A percentile compares a stretch with the other conserved stretches of the same genome.
These are phyloP conservation scores for Dipodomys merriami DNA, from an alignment of 2,113 vertebrate species.

Conservation along the genomic window DNA sequence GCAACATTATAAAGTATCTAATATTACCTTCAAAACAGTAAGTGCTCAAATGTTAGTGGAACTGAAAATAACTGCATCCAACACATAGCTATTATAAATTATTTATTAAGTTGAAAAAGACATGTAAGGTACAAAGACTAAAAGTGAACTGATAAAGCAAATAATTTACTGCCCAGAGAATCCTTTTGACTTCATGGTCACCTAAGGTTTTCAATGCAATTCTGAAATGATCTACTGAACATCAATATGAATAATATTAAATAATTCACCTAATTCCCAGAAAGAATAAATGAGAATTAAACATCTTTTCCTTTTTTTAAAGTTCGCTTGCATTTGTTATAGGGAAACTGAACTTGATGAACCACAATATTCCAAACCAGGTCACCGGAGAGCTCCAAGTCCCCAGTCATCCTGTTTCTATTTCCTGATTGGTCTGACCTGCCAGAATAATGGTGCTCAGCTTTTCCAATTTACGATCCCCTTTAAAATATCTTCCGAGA, in stretches of 20 bases:
- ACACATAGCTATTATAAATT: constrained; percentile 40
- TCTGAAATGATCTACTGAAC: neutral
- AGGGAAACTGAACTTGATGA: constrained; percentile 68
- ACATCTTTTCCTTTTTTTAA: constrained; percentile 36
- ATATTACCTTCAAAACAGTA: neutral
- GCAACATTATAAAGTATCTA: neutral
- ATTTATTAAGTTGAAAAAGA: neutral
- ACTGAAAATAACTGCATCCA: constrained; percentile 51
- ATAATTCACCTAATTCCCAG: neutral
- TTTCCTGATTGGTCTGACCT: constrained; percentile 73
- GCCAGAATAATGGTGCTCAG: constrained; percentile 53
- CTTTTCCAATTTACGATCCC: constrained; percentile 35
- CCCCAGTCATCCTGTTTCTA: constrained; percentile 71
- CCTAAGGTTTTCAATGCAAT: neutral
- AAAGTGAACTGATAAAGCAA: constrained; percentile 44
- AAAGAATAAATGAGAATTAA: constrained; percentile 22
- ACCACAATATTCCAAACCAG: constrained; percentile 73
- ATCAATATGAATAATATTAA: constrained; percentile 16
- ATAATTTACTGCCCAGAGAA: neutral
- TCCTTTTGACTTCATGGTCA: neutral
- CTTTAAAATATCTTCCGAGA: constrained; percentile 57
- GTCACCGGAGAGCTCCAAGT: constrained; percentile 70
- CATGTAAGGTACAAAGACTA: neutral
- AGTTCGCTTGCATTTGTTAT: constrained; percentile 21
- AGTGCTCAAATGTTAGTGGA: neutral